Base-by-base conservation (phyloP, 2,797 vertebrate species). In the Manis pentadactyla region DNA sequence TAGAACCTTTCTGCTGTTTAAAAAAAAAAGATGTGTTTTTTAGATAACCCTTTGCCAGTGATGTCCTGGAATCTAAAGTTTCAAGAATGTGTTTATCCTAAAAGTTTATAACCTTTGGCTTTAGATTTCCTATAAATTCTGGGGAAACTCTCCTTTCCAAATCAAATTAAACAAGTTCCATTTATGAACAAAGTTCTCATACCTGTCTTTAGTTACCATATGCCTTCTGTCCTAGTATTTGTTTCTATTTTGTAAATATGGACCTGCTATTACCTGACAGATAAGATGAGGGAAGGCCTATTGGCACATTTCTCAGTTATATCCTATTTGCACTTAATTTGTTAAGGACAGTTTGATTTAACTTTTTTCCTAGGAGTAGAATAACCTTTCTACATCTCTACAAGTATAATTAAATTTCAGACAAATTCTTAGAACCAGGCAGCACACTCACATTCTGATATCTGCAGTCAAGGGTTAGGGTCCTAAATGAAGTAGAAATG, bases 331-430 rank as follows among this genome's bases (percentile, higher is more conserved):
- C 1, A 27, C 39, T 61, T 88, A 49, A 46, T 29, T 55, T 87
- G n/a, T 82, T 73, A 85, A 87, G 73, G 68, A 73, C 34, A 1
- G 29, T 10, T 34, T 69, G 46, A 68, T 88, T 83, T 88, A 46
- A 82, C 85, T 94, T 34, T 84, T 85, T 84, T 88, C 66, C 23
- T 39, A 61, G 75, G 46, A 73, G 15, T 39, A 64, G 59, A 83
- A 34, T 86, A 79, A 87, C 66, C 74, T 53, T 46, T 77, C 63
- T 34, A 59, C 89, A 37, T 75, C 86, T 77, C 69, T 55, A 7
- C 55, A 51, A 64, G 59, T 75, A 37, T 83, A 93, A 83, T 61
- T 95, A 57, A 42, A 81, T 95, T 87, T 92, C 49, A 78, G 83
- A 68, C 69, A 57, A 91, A 39, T 59, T 78, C 82, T 71, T 69